Conservation (phyloP, 2,113 vertebrate species). For the Cariama cristata region DNA sequence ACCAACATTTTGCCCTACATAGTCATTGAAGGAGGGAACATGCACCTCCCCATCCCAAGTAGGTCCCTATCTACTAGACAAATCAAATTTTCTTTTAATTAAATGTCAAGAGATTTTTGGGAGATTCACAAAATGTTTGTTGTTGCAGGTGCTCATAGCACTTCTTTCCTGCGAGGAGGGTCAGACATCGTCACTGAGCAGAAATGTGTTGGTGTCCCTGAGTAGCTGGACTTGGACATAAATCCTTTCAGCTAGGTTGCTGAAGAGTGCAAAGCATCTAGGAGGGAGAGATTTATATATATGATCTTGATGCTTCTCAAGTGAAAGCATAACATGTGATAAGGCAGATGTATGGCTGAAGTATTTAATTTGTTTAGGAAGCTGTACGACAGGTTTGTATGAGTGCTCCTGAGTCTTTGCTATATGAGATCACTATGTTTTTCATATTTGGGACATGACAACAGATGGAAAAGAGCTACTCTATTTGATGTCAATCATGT, state of each 20-base stretch:
- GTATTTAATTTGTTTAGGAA: not conserved
- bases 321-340: not conserved
- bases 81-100: not conserved
- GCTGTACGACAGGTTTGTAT: not conserved
- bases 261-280: not conserved
- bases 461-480: not conserved
- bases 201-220: not conserved
- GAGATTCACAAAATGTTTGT: not conserved
- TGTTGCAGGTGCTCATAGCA: rapidly evolving
- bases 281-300: not conserved
- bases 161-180: not conserved
- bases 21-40: not conserved
- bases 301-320: not conserved
- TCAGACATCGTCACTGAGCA: not conserved
- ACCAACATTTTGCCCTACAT: not conserved
- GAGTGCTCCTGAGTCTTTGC: not conserved
- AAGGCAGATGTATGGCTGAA: not conserved
- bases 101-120: not conserved
- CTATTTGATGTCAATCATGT: not conserved
- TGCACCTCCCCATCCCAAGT: not conserved
- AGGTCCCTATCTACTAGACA: not conserved
- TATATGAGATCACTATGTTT: not conserved
- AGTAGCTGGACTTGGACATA: not conserved
- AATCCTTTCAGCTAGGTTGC: not conserved
- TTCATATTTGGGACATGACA: not conserved